phyloP scores from a whole-genome alignment of 2,797 vertebrate genomes.

The Gorsachius magnificus region DNA sequence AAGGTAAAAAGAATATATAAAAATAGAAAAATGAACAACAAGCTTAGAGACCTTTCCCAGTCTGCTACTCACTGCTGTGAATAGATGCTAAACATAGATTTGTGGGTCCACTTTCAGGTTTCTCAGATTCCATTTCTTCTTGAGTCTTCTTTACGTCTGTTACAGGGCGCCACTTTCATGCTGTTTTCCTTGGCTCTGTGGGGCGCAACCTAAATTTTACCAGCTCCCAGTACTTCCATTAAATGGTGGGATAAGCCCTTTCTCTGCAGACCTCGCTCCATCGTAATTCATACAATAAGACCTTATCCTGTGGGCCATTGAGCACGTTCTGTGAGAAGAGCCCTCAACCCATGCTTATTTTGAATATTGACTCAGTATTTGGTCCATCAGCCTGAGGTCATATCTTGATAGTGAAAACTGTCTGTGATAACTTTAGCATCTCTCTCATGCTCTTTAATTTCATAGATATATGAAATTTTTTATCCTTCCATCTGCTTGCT shows the following conservation, averaged over 20 bases:
- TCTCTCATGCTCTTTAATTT: neutral
- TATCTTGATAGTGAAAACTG: neutral
- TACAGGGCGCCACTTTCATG: neutral
- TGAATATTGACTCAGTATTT: neutral
- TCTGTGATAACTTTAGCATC: neutral
- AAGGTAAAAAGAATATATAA: neutral
- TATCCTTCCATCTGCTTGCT: neutral
- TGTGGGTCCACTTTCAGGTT: neutral
- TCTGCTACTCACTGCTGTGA: neutral
- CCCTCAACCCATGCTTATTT: neutral
- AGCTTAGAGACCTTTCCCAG: neutral
- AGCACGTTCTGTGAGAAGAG: neutral
- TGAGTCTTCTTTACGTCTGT: neutral
- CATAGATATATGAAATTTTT: neutral
- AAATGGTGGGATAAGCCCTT: neutral
- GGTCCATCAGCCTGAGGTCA: neutral
- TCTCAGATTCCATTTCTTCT: neutral
- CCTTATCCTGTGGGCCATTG: neutral
- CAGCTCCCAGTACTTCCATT: neutral
- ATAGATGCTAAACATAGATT: neutral
- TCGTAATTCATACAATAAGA: neutral
- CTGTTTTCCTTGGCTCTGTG: neutral
- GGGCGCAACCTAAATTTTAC: neutral
- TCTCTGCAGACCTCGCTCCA: neutral
- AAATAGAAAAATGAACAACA: neutral